Conservation (phyloP, 1,140 invertebrate genomes). For the Hylyphantes graminicola region DNA sequence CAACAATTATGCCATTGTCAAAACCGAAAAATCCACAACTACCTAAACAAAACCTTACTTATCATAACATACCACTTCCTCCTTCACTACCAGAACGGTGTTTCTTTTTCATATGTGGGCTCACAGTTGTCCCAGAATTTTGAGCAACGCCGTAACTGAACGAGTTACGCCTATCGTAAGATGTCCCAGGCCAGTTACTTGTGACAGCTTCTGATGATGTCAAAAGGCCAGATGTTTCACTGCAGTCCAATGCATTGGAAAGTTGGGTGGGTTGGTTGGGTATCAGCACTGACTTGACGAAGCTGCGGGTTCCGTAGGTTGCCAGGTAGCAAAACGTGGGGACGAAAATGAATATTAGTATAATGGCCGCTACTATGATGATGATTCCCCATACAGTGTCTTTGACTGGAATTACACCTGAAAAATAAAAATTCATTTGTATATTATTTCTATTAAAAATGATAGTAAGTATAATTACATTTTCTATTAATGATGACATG, state of each 20-base stretch:
- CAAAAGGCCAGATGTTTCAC: slow-evolving; percentile 35
- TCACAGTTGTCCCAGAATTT: neutral
- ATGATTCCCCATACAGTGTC: slow-evolving; percentile 51
- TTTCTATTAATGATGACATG: too few species aligned
- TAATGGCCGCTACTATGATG: slow-evolving; percentile 35
- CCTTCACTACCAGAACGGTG: neutral
- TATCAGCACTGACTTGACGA: slow-evolving; percentile 32
- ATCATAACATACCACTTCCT: neutral
- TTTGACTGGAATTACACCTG: slow-evolving; percentile 42
- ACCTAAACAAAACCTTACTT: too few species aligned
- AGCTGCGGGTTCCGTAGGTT: slow-evolving; percentile 22
- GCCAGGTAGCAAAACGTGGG: slow-evolving; percentile 41
- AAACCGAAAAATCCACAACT: neutral
- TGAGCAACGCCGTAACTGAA: slow-evolving; percentile 22
- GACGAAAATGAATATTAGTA: slow-evolving; percentile 40
- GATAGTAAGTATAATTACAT: too few species aligned
- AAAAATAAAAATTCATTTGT: slow-evolving; percentile 7
- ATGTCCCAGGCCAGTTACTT: slow-evolving; percentile 32
- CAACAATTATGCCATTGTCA: neutral
- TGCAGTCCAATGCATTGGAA: slow-evolving; percentile 8
- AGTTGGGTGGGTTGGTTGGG: slow-evolving; percentile 40
- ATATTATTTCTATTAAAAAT: too few species aligned
- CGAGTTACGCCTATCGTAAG: slow-evolving; percentile 36
- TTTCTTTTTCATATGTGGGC: neutral
- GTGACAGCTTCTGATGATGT: slow-evolving; percentile 40